These are phyloP conservation scores for Brachypodius melanocephalos DNA, from an alignment of 2,113 vertebrate species.

Conservation along the genomic window DNA sequence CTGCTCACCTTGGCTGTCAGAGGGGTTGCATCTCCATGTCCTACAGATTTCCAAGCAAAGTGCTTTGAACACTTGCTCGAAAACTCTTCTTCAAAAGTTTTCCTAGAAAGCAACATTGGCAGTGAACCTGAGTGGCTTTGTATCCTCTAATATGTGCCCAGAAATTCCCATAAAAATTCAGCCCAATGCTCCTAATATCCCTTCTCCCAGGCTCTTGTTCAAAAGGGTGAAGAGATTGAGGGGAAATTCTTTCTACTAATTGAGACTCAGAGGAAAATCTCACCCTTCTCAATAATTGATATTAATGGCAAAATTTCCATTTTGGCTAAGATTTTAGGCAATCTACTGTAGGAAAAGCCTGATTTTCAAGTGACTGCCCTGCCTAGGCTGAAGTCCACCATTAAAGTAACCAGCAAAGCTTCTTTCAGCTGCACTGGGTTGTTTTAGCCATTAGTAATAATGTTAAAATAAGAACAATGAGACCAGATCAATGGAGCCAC, in stretches of 20 bases:
- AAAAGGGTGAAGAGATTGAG: background rate
- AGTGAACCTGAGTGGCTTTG: background rate
- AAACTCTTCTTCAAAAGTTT: background rate
- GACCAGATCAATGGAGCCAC: background rate
- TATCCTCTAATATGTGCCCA: background rate
- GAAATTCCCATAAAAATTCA: background rate
- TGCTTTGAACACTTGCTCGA: background rate
- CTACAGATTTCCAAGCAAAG: background rate
- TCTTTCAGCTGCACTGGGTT: background rate
- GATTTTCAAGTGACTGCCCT: background rate
- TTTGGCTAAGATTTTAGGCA: background rate
- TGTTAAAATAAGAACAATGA: background rate
- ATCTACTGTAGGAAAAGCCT: background rate
- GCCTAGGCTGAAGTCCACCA: background rate
- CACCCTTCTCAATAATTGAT: background rate
- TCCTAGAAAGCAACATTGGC: background rate
- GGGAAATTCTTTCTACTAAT: background rate
- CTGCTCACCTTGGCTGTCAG: background rate
- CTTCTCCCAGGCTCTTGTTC: background rate
- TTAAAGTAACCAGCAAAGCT: background rate
- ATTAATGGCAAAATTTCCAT: background rate
- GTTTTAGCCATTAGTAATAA: background rate
- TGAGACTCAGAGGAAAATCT: background rate
- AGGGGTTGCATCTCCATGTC: background rate
- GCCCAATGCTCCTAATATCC: fast-evolving